phyloP scores from a whole-genome alignment of 2,113 vertebrate species.

The Gambusia holbrooki region DNA sequence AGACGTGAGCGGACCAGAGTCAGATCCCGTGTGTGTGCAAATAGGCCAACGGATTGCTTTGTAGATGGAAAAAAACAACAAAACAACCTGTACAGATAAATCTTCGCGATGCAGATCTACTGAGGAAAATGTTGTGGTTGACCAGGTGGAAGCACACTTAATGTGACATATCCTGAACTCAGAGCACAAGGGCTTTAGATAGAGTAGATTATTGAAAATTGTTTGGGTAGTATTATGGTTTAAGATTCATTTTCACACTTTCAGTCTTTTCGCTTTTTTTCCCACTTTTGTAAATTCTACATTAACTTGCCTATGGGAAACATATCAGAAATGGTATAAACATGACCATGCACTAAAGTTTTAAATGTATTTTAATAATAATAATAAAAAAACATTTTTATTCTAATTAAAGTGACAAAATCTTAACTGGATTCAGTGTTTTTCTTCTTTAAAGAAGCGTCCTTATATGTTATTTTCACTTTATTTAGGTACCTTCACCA shows the following conservation, averaged over 20 bases:
- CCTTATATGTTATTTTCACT: too few species aligned
- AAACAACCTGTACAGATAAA: background rate
- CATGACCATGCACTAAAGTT: constrained; percentile 24
- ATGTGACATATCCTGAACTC: background rate
- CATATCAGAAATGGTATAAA: constrained; percentile 20
- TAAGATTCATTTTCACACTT: background rate
- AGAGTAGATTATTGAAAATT: background rate
- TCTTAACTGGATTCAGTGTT: background rate
- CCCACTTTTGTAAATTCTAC: constrained; percentile 27
- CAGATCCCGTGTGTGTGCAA: constrained; percentile 52
- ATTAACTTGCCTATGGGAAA: constrained; percentile 16
- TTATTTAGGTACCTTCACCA: too few species aligned
- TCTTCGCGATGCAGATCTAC: background rate
- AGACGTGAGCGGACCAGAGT: constrained; percentile 35
- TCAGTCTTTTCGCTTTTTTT: background rate
- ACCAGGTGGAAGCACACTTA: background rate
- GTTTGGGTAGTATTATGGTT: background rate
- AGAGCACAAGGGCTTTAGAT: background rate
- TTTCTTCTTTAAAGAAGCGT: background rate
- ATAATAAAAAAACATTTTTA: constrained; percentile 24
- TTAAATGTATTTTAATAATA: constrained; percentile 45
- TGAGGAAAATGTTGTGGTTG: constrained; percentile 18
- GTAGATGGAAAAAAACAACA: background rate
- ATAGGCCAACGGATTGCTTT: constrained; percentile 10
- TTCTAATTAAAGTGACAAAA: constrained; percentile 33